Evolutionary conservation across 2,797 vertebrate genomes (phyloP).

Genomic region (Eremophila alpestris): DNA sequence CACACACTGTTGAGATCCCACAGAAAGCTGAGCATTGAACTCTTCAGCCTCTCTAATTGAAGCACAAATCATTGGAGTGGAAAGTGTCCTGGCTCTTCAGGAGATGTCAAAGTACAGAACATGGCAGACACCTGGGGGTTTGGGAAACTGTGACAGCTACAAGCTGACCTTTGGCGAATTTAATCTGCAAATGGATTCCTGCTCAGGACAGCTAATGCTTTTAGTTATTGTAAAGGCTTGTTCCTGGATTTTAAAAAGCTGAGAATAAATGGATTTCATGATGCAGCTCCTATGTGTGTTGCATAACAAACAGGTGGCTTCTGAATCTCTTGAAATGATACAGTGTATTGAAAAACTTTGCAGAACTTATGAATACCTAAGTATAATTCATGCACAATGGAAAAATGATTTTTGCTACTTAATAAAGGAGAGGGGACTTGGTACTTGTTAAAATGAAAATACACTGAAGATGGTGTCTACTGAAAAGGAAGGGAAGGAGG

Average conservation of each 20-base stretch:
- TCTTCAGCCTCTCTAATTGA: constrained; percentile 73
- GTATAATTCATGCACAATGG: constrained; percentile 34
- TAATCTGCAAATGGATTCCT: constrained; percentile 80
- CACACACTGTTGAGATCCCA: constrained; percentile 43
- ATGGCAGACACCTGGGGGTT: constrained; percentile 33
- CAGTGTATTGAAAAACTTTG: constrained; percentile 39
- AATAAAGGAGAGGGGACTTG: constrained; percentile 18
- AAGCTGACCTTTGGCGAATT: constrained; percentile 72
- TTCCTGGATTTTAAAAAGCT: constrained; percentile 68
- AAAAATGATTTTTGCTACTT: constrained; percentile 11
- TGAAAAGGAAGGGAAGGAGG: not conserved
- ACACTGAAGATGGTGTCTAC: not conserved
- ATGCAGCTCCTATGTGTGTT: constrained; percentile 28
- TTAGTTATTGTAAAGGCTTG: constrained; percentile 52
- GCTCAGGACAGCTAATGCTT: constrained; percentile 71
- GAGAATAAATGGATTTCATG: constrained; percentile 68
- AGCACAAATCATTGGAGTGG: constrained; percentile 65
- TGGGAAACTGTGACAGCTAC: constrained; percentile 66
- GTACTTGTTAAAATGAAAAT: constrained; percentile 2
- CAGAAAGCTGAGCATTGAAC: constrained; percentile 49
- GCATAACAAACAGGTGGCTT: constrained; percentile 65
- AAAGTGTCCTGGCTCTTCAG: constrained; percentile 69
- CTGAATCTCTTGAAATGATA: constrained; percentile 44
- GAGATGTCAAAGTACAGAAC: constrained; percentile 63
- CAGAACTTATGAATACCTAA: constrained; percentile 29